Percentiles rank a stretch among this genome's conserved stretches.
phyloP scores from a whole-genome alignment of 2,888 invertebrate genomes.

The Rotaria macrura region DNA sequence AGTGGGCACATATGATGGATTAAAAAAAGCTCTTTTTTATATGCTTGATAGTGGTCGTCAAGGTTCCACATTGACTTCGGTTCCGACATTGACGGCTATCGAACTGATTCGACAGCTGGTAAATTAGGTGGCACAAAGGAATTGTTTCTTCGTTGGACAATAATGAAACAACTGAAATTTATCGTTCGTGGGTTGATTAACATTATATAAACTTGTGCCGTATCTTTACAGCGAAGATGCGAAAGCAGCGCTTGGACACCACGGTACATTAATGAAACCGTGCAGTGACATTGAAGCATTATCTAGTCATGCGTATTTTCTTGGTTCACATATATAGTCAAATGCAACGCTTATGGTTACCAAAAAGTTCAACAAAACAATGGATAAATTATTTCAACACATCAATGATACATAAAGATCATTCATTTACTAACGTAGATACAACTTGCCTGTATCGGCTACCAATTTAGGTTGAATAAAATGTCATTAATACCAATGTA shows the following conservation, averaged over 20 bases:
- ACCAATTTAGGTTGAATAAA: not conserved
- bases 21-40: conserved; percentile 25
- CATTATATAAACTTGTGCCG: conserved; percentile 1
- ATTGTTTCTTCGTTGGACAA: conserved; percentile 29
- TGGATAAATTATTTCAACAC: not conserved
- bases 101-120: not conserved
- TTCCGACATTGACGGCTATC: conserved; percentile 29
- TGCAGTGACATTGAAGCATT: not conserved
- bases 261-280: conserved; percentile 10
- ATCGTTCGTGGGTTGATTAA: conserved; percentile 25
- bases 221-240: conserved; percentile 24
- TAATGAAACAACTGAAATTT: conserved; percentile 17
- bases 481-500: not conserved
- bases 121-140: conserved; percentile 21
- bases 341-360: not conserved
- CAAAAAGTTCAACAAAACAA: not conserved
- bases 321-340: not conserved
- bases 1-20: conserved; percentile 23
- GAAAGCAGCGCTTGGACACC: not conserved
- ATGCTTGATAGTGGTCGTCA: conserved; percentile 31
- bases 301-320: not conserved
- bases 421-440: not conserved
- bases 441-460: not conserved
- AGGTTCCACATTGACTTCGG: conserved; percentile 28
- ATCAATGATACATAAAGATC: not conserved